These are phyloP conservation scores for Trematomus loennbergii DNA, from an alignment of 2,113 vertebrate genomes.

Conservation along the genomic window DNA sequence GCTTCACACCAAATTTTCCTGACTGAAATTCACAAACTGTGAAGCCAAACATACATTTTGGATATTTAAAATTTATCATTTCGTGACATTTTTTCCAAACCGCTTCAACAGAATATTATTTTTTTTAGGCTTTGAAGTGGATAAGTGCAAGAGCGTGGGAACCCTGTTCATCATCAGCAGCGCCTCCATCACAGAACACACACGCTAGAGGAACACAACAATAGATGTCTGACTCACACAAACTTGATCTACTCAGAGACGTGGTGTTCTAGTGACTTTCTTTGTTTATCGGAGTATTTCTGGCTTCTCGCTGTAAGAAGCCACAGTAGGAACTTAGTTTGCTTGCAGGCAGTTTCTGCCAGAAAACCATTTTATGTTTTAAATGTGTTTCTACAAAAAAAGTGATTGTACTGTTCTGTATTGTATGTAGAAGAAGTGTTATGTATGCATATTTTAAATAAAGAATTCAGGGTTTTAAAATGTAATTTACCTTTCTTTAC, in stretches of 20 bases:
- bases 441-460: slow-evolving; percentile 86
- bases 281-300: slow-evolving; percentile 43
- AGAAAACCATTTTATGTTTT: slow-evolving; percentile 76
- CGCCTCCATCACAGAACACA: slow-evolving; percentile 44
- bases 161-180: slow-evolving; percentile 57
- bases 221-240: slow-evolving; percentile 35
- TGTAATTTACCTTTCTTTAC: not conserved
- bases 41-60: not conserved
- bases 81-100: not conserved
- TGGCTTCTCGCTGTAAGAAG: slow-evolving; percentile 58
- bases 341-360: slow-evolving; percentile 72
- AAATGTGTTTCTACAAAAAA: slow-evolving; percentile 78
- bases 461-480: slow-evolving; percentile 82
- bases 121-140: not conserved
- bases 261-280: slow-evolving; percentile 58
- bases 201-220: slow-evolving; percentile 23
- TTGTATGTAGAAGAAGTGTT: slow-evolving; percentile 80
- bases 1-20: not conserved
- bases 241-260: slow-evolving; percentile 47
- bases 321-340: slow-evolving; percentile 59
- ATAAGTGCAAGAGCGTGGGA: slow-evolving; percentile 14
- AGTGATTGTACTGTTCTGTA: slow-evolving; percentile 84
- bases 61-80: not conserved
- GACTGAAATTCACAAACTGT: slow-evolving; percentile 1
- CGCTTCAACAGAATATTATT: not conserved